Base-by-base conservation (phyloP, 2,113 vertebrate species). In the Elgaria multicarinata region DNA sequence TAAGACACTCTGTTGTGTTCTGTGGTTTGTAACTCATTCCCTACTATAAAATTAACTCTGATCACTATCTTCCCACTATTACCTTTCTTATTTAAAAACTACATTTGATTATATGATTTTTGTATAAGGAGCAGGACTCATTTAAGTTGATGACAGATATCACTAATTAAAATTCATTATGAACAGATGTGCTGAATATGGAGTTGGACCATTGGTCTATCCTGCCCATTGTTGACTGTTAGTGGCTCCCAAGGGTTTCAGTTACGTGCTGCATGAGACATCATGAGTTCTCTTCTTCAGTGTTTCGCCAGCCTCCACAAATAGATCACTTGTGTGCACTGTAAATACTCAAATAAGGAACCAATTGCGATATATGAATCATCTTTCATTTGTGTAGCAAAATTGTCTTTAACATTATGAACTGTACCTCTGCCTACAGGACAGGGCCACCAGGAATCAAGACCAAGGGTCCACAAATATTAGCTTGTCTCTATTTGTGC, bases 51-150 rank as follows among this genome's bases (percentile, higher is more conserved):
- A 36, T n/a, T 92, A 67, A 53, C n/a, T 69, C 86, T 84, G 66
- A 71, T 83, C 66, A 82, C 80, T 80, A 33, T 90, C 81, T 62
- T 91, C n/a, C 74, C 62, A 6, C 64, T 93, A 12, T 36, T 91
- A 67, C 39, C 0, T 67, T 91, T 86, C 58, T 79, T 71, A 64
- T 20, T 44, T 28, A 26, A 28, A 75, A 26, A 46, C 75, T 58
- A 18, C 18, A 55, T 55, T 53, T 55, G 31, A 79, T 53, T 14
- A 16, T 80, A 6, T 55, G 50, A 80, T 31, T 67, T 67, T 22
- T 18, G 31, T 67, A 31, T 67, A 67, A 3, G 14, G 82, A 78
- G 14, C 33, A 31, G 76, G 46, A 18, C 26, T 31, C 7, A 26
- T 20, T 42, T 58, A 26, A 31, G 39, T 12, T 44, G 42, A 31